These are phyloP conservation scores for Brachionus rotundiformis DNA, from an alignment of 1,140 invertebrate genomes.

Conservation along the genomic window DNA sequence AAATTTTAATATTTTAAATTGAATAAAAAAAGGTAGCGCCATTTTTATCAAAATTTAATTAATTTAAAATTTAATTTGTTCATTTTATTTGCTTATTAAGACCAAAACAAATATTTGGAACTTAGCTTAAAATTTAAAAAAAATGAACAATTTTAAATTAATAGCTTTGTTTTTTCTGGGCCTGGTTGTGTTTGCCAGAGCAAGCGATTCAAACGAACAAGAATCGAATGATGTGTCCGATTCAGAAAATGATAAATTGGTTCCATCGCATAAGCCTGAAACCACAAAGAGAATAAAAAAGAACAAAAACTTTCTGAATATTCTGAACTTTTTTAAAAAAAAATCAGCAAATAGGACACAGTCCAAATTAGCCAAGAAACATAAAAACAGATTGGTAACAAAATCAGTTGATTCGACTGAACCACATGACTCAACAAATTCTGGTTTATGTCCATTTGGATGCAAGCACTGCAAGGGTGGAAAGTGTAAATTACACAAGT, in stretches of 20 bases:
- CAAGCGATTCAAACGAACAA: background rate
- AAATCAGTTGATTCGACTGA: background rate
- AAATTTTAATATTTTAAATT: too few species aligned
- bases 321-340: constrained; percentile 22
- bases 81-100: too few species aligned
- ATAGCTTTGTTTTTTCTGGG: background rate
- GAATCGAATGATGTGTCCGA: background rate
- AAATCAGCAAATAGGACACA: background rate
- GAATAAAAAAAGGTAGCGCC: background rate
- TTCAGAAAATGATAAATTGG: background rate
- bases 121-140: too few species aligned
- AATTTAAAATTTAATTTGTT: background rate
- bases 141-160: background rate
- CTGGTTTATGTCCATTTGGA: background rate
- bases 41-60: background rate
- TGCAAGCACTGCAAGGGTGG: constrained; percentile 24
- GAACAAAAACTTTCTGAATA: constrained; percentile 15
- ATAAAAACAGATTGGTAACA: background rate
- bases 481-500: constrained; percentile 14
- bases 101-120: too few species aligned
- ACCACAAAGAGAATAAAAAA: background rate
- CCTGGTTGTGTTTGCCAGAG: background rate
- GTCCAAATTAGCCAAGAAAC: background rate
- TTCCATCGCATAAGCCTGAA: background rate
- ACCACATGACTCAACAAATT: background rate